Conservation (phyloP, 2,797 vertebrate genomes). For the Gadopsis bispinosus region DNA sequence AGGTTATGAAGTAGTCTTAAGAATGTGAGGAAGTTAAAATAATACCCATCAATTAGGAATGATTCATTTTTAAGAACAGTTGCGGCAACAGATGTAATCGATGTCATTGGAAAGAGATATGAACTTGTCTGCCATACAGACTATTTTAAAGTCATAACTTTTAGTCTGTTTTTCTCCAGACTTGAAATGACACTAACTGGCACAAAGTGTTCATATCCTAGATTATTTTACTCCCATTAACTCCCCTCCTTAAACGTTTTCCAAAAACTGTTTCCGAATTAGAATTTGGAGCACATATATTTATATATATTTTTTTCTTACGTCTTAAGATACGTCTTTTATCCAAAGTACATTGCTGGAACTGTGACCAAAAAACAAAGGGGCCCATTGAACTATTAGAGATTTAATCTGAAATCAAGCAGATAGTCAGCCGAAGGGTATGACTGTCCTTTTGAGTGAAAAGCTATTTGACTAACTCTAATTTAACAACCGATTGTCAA, state of each 20-base stretch:
- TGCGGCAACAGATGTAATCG: not conserved
- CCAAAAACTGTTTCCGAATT: slow-evolving; percentile 24
- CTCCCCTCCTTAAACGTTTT: slow-evolving; percentile 8
- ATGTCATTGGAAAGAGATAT: not conserved
- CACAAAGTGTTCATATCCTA: not conserved
- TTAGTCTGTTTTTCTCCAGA: not conserved
- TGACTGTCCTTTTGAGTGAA: slow-evolving; percentile 33
- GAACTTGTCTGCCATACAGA: too few relatives aligned
- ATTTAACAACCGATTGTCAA: slow-evolving; percentile 39
- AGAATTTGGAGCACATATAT: not conserved
- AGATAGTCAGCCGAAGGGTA: not conserved
- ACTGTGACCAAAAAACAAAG: slow-evolving; percentile 29
- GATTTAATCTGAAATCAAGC: slow-evolving; percentile 44
- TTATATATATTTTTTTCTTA: not conserved
- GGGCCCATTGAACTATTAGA: slow-evolving; percentile 32
- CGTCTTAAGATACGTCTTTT: slow-evolving; percentile 17
- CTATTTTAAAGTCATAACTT: not conserved
- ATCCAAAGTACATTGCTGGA: slow-evolving; percentile 16
- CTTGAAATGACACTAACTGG: not conserved
- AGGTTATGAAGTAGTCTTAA: not conserved
- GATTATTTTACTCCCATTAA: slow-evolving; percentile 15
- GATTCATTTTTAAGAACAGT: not conserved
- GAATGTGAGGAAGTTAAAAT: not conserved
- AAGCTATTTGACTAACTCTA: slow-evolving; percentile 30
- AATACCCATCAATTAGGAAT: not conserved